Evolutionary conservation across 2,888 invertebrate species (phyloP).

Genomic region (Andrena haemorrhoa): DNA sequence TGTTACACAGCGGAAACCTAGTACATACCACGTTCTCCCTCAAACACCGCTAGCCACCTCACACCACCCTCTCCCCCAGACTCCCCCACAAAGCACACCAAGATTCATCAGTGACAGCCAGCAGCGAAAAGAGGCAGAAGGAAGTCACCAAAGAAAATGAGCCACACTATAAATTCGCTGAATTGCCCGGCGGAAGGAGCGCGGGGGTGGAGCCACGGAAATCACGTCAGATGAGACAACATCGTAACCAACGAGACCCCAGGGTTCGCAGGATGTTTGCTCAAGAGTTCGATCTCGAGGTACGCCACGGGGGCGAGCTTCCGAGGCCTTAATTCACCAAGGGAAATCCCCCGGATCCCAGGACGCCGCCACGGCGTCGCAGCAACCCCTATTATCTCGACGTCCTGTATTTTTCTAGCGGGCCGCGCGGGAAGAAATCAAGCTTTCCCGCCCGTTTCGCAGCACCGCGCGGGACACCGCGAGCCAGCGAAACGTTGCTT

Average conservation of each 20-base stretch:
- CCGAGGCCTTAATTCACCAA: conserved; percentile 41
- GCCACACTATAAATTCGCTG: neutral
- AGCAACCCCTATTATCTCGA: conserved; percentile 26
- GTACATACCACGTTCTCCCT: too few species aligned
- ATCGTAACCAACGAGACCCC: conserved; percentile 18
- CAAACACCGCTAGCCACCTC: too few species aligned
- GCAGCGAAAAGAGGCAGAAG: neutral
- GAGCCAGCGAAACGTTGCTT: too few species aligned
- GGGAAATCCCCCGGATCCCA: conserved; percentile 44
- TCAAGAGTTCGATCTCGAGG: conserved; percentile 38
- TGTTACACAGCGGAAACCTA: too few species aligned
- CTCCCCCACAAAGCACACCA: too few species aligned
- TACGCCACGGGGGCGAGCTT: neutral
- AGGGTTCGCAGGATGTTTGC: conserved; percentile 25
- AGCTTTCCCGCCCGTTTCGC: conserved; percentile 1
- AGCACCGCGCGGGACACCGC: neutral
- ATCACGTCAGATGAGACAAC: conserved; percentile 13
- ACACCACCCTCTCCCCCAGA: too few species aligned
- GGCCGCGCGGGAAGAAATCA: conserved; percentile 9
- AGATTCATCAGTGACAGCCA: neutral
- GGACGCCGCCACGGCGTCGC: conserved; percentile 5
- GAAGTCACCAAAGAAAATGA: conserved; percentile 1
- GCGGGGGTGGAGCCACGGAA: conserved; percentile 1
- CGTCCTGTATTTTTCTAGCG: conserved; percentile 36
- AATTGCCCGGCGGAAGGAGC: neutral